Evolutionary conservation across 2,113 vertebrate genomes (phyloP).

Genomic region (Nesoenas mayeri): DNA sequence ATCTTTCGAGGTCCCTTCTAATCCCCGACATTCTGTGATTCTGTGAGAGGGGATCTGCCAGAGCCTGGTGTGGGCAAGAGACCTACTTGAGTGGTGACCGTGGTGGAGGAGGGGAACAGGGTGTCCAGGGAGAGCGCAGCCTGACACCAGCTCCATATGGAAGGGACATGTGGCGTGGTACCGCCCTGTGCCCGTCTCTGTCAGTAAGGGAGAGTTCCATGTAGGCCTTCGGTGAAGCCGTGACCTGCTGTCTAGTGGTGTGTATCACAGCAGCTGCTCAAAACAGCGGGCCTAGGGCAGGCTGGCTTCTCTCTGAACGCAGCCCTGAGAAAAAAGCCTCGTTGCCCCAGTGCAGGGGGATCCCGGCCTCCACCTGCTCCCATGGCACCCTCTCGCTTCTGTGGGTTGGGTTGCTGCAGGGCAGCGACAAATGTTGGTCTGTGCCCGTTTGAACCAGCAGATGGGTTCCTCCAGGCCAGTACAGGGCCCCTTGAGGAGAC

Average conservation of each 20-base stretch:
- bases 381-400: fast-evolving
- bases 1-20: no score
- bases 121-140: fast-evolving
- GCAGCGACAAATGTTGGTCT: fast-evolving
- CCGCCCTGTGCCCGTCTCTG: fast-evolving
- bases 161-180: fast-evolving
- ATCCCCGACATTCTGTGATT: no score
- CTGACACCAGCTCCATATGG: fast-evolving
- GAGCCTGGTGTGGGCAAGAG: background rate
- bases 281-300: fast-evolving
- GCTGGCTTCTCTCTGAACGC: background rate
- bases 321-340: fast-evolving
- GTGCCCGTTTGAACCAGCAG: background rate
- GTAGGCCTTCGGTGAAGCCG: fast-evolving
- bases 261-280: fast-evolving
- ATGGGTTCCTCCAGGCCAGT: fast-evolving
- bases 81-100: fast-evolving
- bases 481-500: background rate
- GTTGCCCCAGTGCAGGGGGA: fast-evolving
- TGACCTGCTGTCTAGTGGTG: fast-evolving
- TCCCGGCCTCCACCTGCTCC: fast-evolving
- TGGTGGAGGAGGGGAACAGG: background rate
- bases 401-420: fast-evolving
- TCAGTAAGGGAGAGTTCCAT: fast-evolving
- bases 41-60: no score